Conservation (phyloP, 2,113 vertebrate species). For the Heterotilapia buettikoferi region DNA sequence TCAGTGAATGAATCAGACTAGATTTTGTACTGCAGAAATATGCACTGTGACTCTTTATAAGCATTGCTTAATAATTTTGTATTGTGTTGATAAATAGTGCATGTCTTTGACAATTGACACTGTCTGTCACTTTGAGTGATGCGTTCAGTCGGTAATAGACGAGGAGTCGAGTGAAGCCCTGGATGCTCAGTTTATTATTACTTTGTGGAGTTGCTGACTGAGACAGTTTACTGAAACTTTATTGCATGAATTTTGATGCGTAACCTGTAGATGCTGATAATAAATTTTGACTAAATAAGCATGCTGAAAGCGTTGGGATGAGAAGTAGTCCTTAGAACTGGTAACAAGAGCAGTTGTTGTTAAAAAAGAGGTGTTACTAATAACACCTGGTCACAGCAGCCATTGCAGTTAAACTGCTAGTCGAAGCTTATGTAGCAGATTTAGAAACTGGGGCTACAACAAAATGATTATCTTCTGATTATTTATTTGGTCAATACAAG, state of each 20-base stretch:
- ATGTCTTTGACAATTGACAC: not conserved
- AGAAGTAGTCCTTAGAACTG: not conserved
- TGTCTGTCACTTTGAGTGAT: not conserved
- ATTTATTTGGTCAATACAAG: fast-evolving
- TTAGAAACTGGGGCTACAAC: not conserved
- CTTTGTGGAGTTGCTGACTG: not conserved
- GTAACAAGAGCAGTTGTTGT: not conserved
- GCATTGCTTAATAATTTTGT: not conserved
- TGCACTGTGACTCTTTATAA: not conserved
- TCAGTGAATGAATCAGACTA: not conserved
- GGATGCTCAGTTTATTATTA: not conserved
- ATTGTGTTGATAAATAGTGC: not conserved
- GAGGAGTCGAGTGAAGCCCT: not conserved
- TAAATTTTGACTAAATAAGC: not conserved
- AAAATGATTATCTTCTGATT: not conserved
- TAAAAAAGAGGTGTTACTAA: not conserved
- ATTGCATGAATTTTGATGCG: not conserved
- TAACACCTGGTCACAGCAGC: not conserved
- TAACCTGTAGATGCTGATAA: not conserved
- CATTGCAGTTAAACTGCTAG: not conserved
- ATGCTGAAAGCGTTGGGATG: not conserved
- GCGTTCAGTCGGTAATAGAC: not conserved
- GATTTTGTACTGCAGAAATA: not conserved
- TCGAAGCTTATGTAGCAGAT: not conserved
- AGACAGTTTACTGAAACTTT: not conserved